Evolutionary conservation across 1,140 invertebrate genomes (phyloP).

Genomic region (Colletes gigas): DNA sequence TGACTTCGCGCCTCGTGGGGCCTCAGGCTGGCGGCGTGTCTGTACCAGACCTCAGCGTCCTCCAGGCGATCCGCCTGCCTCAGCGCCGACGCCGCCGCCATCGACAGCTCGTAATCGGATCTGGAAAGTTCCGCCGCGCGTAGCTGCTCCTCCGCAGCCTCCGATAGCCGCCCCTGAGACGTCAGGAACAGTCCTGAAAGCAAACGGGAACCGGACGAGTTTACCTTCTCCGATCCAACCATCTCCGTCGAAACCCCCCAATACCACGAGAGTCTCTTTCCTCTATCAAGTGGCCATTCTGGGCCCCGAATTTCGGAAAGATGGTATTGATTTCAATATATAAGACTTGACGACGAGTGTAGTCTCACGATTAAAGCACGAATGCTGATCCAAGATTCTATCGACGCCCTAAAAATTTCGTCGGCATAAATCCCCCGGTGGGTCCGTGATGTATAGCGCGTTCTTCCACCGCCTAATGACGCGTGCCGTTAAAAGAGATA

Average conservation of each 20-base stretch:
- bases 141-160: constrained; percentile 91
- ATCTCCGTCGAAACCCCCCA: too few relatives aligned
- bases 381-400: too few relatives aligned
- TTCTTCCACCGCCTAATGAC: constrained; percentile 36
- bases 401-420: too few relatives aligned
- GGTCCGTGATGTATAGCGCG: constrained; percentile 1
- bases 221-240: too few relatives aligned
- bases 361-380: too few relatives aligned
- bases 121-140: constrained; percentile 88
- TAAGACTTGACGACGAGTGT: too few relatives aligned
- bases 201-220: background rate
- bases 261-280: too few relatives aligned
- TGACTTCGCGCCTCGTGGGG: constrained; percentile 93
- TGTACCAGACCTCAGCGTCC: constrained; percentile 93
- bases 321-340: too few relatives aligned
- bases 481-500: constrained; percentile 35
- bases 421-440: background rate
- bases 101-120: constrained; percentile 90
- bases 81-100: constrained; percentile 92
- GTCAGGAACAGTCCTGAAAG: constrained; percentile 92
- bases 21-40: constrained; percentile 86
- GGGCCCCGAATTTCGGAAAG: too few relatives aligned
- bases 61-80: constrained; percentile 88
- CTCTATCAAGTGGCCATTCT: too few relatives aligned
- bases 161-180: constrained; percentile 87